These are phyloP conservation scores for Lipophrys pholis DNA, from an alignment of 2,113 vertebrate genomes.

Conservation along the genomic window DNA sequence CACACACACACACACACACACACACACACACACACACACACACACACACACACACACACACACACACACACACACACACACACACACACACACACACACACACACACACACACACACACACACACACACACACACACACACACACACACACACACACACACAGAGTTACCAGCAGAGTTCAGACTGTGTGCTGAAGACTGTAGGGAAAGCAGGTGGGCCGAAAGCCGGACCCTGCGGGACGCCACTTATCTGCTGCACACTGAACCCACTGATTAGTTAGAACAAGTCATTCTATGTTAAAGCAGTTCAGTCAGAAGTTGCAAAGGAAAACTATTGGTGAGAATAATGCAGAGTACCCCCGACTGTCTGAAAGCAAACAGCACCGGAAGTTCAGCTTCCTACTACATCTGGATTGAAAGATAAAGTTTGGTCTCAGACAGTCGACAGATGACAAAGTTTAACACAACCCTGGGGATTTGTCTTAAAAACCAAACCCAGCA, in stretches of 20 bases:
- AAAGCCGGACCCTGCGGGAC: slow-evolving; percentile 27
- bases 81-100: slow-evolving; percentile 40
- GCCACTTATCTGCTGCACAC: slow-evolving; percentile 1
- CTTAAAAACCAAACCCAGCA: background rate
- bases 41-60: slow-evolving; percentile 42
- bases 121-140: slow-evolving; percentile 32
- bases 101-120: slow-evolving; percentile 42
- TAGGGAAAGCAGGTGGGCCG: background rate
- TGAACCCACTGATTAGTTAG: background rate
- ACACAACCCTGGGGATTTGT: background rate
- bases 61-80: slow-evolving; percentile 32
- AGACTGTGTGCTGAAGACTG: too few species aligned
- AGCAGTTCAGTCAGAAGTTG: slow-evolving; percentile 9
- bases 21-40: slow-evolving; percentile 40
- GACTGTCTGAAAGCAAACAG: slow-evolving; percentile 57
- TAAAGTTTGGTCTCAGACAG: slow-evolving; percentile 63
- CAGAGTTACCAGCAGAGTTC: too few species aligned
- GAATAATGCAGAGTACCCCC: slow-evolving; percentile 24
- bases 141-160: slow-evolving; percentile 40
- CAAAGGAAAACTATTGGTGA: slow-evolving; percentile 27
- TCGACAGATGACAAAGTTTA: slow-evolving; percentile 26
- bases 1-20: slow-evolving; percentile 29
- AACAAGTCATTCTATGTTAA: background rate
- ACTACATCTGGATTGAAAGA: slow-evolving; percentile 1
- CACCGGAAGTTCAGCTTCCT: background rate